Conservation (phyloP, 2,113 vertebrate species). For the Cebidichthys violaceus region DNA sequence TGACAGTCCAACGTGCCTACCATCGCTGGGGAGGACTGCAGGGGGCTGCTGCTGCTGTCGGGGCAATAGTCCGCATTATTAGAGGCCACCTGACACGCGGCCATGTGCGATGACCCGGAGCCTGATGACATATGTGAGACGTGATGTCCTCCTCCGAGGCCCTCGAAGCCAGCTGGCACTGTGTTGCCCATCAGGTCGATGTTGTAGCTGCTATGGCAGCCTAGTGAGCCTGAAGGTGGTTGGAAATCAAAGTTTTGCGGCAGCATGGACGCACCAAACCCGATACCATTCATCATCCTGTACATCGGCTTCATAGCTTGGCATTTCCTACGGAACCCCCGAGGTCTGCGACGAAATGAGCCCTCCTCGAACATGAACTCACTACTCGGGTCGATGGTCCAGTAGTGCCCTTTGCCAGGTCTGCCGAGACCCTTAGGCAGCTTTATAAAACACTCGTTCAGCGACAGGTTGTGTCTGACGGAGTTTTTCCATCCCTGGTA, state of each 20-base stretch:
- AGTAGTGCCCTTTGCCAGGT: conserved; percentile 96
- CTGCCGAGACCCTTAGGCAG: conserved; percentile 94
- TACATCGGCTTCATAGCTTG: conserved; percentile 96
- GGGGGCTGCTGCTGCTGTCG: conserved; percentile 91
- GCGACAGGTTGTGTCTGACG: conserved; percentile 92
- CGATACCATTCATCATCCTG: conserved; percentile 91
- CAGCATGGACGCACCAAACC: conserved; percentile 91
- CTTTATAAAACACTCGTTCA: conserved; percentile 94
- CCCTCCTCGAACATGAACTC: conserved; percentile 99
- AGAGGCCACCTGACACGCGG: conserved; percentile 88
- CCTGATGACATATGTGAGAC: conserved; percentile 90
- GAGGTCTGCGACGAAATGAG: conserved; percentile 94
- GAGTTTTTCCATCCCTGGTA: conserved; percentile 99
- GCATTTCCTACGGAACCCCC: conserved; percentile 95
- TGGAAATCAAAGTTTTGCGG: conserved; percentile 96
- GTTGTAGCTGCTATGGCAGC: conserved; percentile 91
- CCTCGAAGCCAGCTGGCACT: conserved; percentile 87
- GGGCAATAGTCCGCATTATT: conserved; percentile 89
- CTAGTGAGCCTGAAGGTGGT: conserved; percentile 87
- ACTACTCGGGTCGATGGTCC: conserved; percentile 96
- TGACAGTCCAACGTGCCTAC: conserved; percentile 92
- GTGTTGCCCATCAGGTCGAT: conserved; percentile 91
- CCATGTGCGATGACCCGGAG: conserved; percentile 92
- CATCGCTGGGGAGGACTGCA: conserved; percentile 90
- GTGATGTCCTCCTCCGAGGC: conserved; percentile 87